Conservation (phyloP, 2,888 invertebrate genomes). For the Morpho helenor region DNA sequence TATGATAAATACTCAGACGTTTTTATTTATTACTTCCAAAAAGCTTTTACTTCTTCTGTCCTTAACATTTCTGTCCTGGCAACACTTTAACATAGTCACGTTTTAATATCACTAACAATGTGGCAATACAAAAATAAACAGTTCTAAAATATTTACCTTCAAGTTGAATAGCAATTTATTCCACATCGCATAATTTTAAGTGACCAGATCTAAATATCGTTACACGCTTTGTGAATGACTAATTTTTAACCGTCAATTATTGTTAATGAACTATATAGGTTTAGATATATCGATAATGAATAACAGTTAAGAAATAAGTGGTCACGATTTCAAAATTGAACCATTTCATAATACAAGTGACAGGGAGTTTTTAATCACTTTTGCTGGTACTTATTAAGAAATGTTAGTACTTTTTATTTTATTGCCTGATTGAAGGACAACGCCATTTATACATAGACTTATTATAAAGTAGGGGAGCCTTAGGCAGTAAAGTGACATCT, state of each 20-base stretch:
- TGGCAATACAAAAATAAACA: no score
- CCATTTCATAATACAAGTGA: conserved; percentile 17
- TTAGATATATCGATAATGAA: conserved; percentile 3
- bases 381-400: conserved; percentile 24
- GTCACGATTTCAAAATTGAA: conserved; percentile 5
- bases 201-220: conserved; percentile 1
- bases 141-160: background rate
- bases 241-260: conserved; percentile 19
- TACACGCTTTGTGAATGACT: conserved; percentile 9
- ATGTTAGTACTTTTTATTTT: conserved; percentile 23
- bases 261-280: conserved; percentile 2
- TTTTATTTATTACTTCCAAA: no score
- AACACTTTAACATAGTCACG: no score
- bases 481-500: no score
- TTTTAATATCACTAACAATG: no score
- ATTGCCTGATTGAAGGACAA: conserved; percentile 28
- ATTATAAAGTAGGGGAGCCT: no score
- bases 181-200: background rate
- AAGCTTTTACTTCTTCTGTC: no score
- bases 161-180: conserved; percentile 2
- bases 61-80: no score
- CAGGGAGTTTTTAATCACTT: conserved; percentile 18
- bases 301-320: conserved; percentile 14
- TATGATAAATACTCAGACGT: no score
- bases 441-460: conserved; percentile 22